These are phyloP conservation scores for Temnopleurus reevesii DNA, from an alignment of 53 echinoderm and acorn worm genomes.

Conservation along the genomic window DNA sequence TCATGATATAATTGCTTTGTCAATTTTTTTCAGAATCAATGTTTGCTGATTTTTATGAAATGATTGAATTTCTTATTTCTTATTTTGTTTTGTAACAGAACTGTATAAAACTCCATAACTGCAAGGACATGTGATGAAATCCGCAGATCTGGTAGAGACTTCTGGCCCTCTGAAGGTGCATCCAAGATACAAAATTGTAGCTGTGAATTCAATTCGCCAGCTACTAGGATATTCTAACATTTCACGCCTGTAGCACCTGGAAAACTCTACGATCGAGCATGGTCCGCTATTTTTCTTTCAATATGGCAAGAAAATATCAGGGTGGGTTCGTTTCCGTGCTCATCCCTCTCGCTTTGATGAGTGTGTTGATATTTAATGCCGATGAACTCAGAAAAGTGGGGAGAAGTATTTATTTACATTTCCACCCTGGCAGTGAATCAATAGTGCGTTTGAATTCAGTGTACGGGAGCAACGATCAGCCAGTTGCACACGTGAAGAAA, in stretches of 20 bases:
- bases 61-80: background rate
- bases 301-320: conserved; percentile 33
- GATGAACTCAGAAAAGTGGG: background rate
- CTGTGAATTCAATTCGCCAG: background rate
- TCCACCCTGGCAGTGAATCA: background rate
- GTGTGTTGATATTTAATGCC: conserved; percentile 35
- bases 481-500: background rate
- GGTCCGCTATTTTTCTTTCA: background rate
- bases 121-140: background rate
- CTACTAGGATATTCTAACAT: background rate
- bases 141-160: background rate
- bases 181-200: background rate
- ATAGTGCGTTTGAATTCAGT: background rate
- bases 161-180: background rate
- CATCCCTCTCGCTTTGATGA: conserved; percentile 44
- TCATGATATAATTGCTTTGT: too few species aligned
- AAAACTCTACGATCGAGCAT: background rate
- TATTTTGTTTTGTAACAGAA: background rate
- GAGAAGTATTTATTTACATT: conserved; percentile 12
- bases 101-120: background rate
- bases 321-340: conserved; percentile 35
- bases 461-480: background rate
- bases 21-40: too few species aligned
- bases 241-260: too few species aligned
- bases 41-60: too few species aligned